phyloP scores from a whole-genome alignment of 1,140 invertebrate species.

The Propsilocerus akamusi region DNA sequence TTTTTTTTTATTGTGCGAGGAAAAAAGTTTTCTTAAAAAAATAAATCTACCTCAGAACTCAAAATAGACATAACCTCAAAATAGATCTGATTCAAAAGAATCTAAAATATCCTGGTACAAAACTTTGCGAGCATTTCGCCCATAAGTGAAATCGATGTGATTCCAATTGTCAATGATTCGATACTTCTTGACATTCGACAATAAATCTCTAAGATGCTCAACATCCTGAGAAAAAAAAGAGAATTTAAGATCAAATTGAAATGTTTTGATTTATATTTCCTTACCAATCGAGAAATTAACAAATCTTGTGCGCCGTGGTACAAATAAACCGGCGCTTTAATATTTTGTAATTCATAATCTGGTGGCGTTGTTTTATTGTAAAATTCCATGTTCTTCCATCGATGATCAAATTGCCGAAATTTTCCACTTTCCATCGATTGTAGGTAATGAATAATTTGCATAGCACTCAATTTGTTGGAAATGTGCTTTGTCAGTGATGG shows the following conservation, averaged over 20 bases:
- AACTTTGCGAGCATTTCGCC: not conserved
- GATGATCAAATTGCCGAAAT: slow-evolving; percentile 26
- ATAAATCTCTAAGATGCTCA: not conserved
- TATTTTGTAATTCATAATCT: slow-evolving; percentile 33
- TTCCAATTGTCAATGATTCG: not conserved
- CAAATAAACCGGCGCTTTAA: slow-evolving; percentile 39
- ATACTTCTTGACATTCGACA: not conserved
- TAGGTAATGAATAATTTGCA: slow-evolving; percentile 27
- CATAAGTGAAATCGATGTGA: not conserved
- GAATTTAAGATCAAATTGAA: not conserved
- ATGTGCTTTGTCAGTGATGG: slow-evolving; percentile 27
- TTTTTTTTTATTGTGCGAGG: too few species aligned
- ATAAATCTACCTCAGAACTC: too few species aligned
- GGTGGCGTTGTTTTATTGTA: slow-evolving; percentile 31
- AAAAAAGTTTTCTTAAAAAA: too few species aligned
- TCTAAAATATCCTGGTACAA: not conserved
- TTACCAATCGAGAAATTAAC: slow-evolving; percentile 23
- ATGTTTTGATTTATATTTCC: not conserved
- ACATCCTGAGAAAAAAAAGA: not conserved
- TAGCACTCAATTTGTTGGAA: slow-evolving; percentile 29
- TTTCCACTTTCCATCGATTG: slow-evolving; percentile 22
- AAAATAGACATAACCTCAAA: too few species aligned
- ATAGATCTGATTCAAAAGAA: not conserved
- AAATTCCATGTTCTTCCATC: slow-evolving; percentile 25
- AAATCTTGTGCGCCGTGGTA: slow-evolving; percentile 39